Evolutionary conservation across 2,113 vertebrate genomes (phyloP).

Genomic region (Melanotaenia duboulayi): DNA sequence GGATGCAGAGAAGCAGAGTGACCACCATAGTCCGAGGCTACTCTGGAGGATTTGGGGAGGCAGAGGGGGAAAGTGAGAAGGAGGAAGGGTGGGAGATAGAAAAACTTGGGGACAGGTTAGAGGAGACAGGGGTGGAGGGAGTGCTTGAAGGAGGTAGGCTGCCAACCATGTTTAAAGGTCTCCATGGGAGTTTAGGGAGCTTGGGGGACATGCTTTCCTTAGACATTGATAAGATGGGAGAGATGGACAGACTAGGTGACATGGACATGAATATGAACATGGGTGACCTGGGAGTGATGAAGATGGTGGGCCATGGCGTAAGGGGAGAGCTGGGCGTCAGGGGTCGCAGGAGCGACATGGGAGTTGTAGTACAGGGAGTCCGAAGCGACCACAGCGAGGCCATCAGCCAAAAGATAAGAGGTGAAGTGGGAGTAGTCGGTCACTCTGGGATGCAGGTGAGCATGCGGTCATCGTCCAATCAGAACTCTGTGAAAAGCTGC

Average conservation of each 20-base stretch:
- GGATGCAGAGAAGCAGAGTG: conserved; percentile 73
- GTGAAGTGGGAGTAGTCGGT: conserved; percentile 84
- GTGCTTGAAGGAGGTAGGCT: conserved; percentile 68
- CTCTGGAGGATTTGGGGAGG: conserved; percentile 71
- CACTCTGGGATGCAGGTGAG: conserved; percentile 97
- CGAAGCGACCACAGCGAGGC: conserved; percentile 70
- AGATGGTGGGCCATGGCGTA: conserved; percentile 62
- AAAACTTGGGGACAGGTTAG: conserved; percentile 56
- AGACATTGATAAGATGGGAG: conserved; percentile 83
- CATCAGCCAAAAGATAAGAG: conserved; percentile 71
- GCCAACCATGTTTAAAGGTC: conserved; percentile 75
- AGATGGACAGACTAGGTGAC: conserved; percentile 67
- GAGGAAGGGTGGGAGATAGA: conserved; percentile 72
- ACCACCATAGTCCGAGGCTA: conserved; percentile 76
- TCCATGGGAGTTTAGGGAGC: conserved; percentile 84
- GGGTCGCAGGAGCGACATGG: conserved; percentile 68
- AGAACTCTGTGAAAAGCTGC: conserved; percentile 98
- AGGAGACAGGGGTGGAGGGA: conserved; percentile 59
- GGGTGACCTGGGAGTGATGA: conserved; percentile 67
- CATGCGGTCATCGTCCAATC: conserved; percentile 92
- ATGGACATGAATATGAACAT: conserved; percentile 73
- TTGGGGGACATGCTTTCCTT: conserved; percentile 93
- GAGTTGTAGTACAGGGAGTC: conserved; percentile 68
- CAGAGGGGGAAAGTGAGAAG: conserved; percentile 55
- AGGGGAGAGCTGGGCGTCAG: conserved; percentile 72